phyloP scores from a whole-genome alignment of 2,113 vertebrate species.

The Seriola aureovittata region DNA sequence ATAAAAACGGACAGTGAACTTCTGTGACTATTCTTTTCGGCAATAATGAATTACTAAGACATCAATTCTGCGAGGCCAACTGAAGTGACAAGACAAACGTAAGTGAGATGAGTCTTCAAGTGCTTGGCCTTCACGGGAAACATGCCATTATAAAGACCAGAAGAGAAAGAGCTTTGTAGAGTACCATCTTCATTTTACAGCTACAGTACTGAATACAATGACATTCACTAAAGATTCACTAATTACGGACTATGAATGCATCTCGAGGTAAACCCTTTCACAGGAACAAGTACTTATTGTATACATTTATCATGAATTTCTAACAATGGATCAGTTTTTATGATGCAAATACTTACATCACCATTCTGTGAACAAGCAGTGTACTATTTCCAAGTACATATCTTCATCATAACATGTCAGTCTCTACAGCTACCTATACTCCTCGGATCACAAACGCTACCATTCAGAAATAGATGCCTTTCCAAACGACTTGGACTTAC shows the following conservation, averaged over 20 bases:
- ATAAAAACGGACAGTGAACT: not conserved
- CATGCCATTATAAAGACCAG: conserved; percentile 31
- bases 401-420: not conserved
- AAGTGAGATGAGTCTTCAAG: conserved; percentile 3
- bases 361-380: not conserved
- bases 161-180: conserved; percentile 25
- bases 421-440: not conserved
- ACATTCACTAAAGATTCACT: conserved; percentile 3
- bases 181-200: conserved; percentile 26
- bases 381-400: not conserved
- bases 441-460: not conserved
- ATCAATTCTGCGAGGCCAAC: conserved; percentile 38
- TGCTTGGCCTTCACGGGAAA: conserved; percentile 18
- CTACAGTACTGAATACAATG: not conserved
- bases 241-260: conserved; percentile 12
- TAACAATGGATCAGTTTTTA: not conserved
- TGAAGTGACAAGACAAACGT: conserved; percentile 16
- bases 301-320: conserved; percentile 4
- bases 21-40: not conserved
- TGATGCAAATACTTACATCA: not conserved
- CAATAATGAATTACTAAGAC: conserved; percentile 36
- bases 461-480: not conserved
- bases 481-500: not conserved
- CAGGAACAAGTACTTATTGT: not conserved
- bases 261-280: not conserved